Conservation (phyloP, 2,797 vertebrate species). For the Apogon hyalosoma region DNA sequence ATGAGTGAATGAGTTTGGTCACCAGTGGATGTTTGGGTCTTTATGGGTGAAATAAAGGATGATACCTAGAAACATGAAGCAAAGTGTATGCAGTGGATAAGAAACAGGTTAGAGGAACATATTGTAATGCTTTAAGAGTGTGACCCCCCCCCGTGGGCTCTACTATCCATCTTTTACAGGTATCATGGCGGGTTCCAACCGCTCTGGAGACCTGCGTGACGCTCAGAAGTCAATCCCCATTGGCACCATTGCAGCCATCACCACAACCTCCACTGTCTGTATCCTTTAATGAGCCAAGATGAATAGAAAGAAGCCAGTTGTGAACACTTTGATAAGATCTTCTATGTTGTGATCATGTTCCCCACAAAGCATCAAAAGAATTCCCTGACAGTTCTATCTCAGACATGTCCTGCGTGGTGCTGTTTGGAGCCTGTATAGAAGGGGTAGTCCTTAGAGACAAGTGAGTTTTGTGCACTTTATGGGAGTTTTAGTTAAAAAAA, state of each 20-base stretch:
- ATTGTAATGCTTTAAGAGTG: neutral
- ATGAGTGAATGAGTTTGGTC: too few relatives aligned
- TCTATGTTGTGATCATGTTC: neutral
- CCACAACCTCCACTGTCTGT: conserved; percentile 96
- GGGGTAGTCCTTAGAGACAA: conserved; percentile 95
- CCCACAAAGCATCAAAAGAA: neutral
- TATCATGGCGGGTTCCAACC: conserved; percentile 98
- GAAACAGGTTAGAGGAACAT: too few relatives aligned
- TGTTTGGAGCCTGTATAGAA: conserved; percentile 97
- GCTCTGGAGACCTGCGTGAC: conserved; percentile 94
- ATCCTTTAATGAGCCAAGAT: conserved; percentile 84
- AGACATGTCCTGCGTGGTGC: conserved; percentile 91
- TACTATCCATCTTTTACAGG: conserved; percentile 78
- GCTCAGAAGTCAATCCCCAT: conserved; percentile 98
- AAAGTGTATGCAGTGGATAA: too few relatives aligned
- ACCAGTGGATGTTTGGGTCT: too few relatives aligned
- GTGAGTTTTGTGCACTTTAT: conserved; percentile 81
- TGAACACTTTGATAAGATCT: neutral
- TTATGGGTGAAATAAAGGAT: too few relatives aligned
- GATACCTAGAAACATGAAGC: too few relatives aligned
- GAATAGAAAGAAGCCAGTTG: neutral
- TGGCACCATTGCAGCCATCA: conserved; percentile 95
- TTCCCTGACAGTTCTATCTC: conserved; percentile 66
- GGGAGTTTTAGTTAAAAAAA: neutral
- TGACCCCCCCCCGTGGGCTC: conserved; percentile 6